Percentiles rank a stretch among this genome's conserved stretches.
Conservation (phyloP, 2,888 invertebrate genomes). For the Diplolepis rosae region DNA sequence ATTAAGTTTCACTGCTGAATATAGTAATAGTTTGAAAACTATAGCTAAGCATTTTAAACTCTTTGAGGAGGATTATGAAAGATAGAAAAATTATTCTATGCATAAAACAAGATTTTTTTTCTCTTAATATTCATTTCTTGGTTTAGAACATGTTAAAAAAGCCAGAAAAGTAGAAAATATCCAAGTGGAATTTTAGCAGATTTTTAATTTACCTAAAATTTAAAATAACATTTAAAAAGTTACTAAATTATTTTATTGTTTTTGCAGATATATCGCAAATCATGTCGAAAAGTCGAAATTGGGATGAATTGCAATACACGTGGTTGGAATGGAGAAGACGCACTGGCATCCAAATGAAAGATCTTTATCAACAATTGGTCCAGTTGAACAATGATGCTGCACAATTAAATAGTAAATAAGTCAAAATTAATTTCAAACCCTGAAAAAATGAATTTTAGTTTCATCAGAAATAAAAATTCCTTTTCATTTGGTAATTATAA, state of each 20-base stretch:
- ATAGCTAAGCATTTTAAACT: no score
- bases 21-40: no score
- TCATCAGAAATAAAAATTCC: background rate
- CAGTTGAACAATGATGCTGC: constrained; percentile 88
- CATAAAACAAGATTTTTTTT: background rate
- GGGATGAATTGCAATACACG: constrained; percentile 89
- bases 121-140: background rate
- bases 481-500: background rate
- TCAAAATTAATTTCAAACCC: background rate
- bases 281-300: constrained; percentile 88
- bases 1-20: no score
- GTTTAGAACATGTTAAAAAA: background rate
- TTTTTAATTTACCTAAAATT: no score
- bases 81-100: no score
- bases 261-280: constrained; percentile 76
- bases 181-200: no score
- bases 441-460: background rate
- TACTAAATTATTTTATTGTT: no score
- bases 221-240: no score
- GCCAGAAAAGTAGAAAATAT: no score
- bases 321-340: constrained; percentile 93
- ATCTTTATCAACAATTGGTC: constrained; percentile 86
- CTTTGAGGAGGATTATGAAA: no score
- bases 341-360: constrained; percentile 85
- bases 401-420: constrained; percentile 84